A percentile compares a stretch with the other conserved stretches of the same genome.
phyloP scores from a whole-genome alignment of 1,140 invertebrate species.

The Dinoponera quadriceps region DNA sequence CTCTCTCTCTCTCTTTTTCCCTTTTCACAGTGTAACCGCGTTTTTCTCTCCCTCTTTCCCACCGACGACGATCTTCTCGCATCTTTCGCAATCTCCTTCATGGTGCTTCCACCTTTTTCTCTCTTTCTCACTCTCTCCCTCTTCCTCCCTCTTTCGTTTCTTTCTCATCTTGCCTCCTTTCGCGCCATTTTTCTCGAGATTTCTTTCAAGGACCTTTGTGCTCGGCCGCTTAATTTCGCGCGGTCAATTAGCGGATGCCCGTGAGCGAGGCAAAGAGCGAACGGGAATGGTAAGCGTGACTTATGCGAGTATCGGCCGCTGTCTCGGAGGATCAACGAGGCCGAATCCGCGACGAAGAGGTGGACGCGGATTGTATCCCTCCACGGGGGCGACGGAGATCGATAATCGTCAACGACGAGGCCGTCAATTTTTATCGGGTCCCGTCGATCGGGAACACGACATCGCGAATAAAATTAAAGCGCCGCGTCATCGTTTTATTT shows the following conservation, averaged over 20 bases:
- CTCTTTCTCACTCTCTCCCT: slow-evolving; percentile 42
- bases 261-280: neutral
- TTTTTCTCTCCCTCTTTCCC: neutral
- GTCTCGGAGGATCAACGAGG: neutral
- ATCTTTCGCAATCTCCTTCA: slow-evolving; percentile 49
- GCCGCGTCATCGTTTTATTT: neutral
- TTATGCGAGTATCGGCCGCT: slow-evolving; percentile 3
- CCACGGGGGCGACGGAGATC: neutral
- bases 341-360: neutral
- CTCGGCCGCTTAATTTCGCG: slow-evolving; percentile 43
- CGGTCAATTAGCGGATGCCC: slow-evolving; percentile 34
- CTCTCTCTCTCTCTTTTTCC: neutral
- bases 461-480: slow-evolving; percentile 14
- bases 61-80: slow-evolving; percentile 12
- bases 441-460: neutral
- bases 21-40: too few species aligned
- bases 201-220: slow-evolving; percentile 34
- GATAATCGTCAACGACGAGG: neutral
- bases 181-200: slow-evolving; percentile 37
- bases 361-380: too few species aligned
- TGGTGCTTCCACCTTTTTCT: slow-evolving; percentile 1
- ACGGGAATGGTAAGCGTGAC: neutral
- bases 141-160: slow-evolving; percentile 39
- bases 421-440: slow-evolving; percentile 1
- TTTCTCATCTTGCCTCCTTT: slow-evolving; percentile 19